phyloP scores from a whole-genome alignment of 2,113 vertebrate species.

The Misgurnus mizolepis region DNA sequence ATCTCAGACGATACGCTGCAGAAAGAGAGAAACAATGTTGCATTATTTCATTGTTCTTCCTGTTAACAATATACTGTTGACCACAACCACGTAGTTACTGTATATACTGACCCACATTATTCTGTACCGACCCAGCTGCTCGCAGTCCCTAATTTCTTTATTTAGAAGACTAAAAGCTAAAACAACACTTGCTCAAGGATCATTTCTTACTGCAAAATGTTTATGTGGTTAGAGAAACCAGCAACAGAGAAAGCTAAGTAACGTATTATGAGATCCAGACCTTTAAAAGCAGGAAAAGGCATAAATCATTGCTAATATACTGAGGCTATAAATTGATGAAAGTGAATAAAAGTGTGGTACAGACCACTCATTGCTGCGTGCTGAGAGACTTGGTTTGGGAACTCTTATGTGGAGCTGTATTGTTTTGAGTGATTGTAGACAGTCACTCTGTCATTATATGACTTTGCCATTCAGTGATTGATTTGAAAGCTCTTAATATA shows the following conservation, averaged over 20 bases:
- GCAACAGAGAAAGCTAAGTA: conserved; percentile 41
- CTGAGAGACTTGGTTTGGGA: conserved; percentile 9
- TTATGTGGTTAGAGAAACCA: conserved; percentile 52
- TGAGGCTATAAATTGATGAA: conserved; percentile 38
- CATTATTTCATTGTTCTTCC: conserved; percentile 58
- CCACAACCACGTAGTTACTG: conserved; percentile 45
- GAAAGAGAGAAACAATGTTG: conserved; percentile 56
- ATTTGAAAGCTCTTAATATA: conserved; percentile 12
- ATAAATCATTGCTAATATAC: conserved; percentile 46
- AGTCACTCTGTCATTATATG: conserved; percentile 13
- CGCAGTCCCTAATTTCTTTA: conserved; percentile 47
- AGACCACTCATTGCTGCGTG: conserved; percentile 11
- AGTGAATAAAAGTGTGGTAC: conserved; percentile 31
- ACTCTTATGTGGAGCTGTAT: conserved; percentile 26
- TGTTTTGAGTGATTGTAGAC: conserved; percentile 38
- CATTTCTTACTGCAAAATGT: conserved; percentile 48
- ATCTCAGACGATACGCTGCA: conserved; percentile 56
- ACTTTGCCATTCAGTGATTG: conserved; percentile 24
- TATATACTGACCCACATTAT: conserved; percentile 50
- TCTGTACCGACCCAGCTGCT: conserved; percentile 42
- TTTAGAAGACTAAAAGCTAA: conserved; percentile 46
- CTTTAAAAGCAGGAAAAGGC: conserved; percentile 42
- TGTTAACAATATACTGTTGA: conserved; percentile 54
- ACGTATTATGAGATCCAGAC: conserved; percentile 42
- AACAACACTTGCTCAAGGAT: conserved; percentile 50